Evolutionary conservation across 1,140 invertebrate species (phyloP).

Genomic region (Protaetia brevitarsis): DNA sequence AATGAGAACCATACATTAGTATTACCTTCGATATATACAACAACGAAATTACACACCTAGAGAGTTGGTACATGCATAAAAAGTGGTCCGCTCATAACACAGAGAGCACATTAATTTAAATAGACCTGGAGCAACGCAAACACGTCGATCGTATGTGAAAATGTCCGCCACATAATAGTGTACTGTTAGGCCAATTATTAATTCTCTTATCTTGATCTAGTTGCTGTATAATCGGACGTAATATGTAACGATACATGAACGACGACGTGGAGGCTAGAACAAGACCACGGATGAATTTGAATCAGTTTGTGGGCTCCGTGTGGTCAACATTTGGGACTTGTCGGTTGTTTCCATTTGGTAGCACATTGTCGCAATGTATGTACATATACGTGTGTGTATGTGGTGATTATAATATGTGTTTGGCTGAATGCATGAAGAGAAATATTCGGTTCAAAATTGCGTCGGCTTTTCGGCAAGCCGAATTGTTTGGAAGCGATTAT

Average conservation of each 20-base stretch:
- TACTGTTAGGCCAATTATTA: conserved; percentile 16
- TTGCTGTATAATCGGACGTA: conserved; percentile 11
- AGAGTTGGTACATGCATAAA: not conserved
- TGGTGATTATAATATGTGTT: too few species aligned
- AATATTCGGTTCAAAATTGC: conserved; percentile 1
- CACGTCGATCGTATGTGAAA: conserved; percentile 13
- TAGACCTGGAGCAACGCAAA: conserved; percentile 13
- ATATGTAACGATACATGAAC: conserved; percentile 13
- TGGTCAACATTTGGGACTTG: not conserved
- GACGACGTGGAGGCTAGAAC: not conserved
- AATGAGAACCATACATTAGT: conserved; percentile 13
- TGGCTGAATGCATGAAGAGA: not conserved
- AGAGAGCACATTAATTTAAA: conserved; percentile 16
- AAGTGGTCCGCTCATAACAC: conserved; percentile 10
- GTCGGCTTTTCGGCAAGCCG: not conserved
- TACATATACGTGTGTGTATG: too few species aligned
- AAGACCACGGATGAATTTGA: not conserved
- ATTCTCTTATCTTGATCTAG: conserved; percentile 13
- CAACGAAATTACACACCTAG: conserved; percentile 15
- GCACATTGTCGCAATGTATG: conserved; percentile 2
- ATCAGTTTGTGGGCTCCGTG: not conserved
- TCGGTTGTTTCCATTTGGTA: not conserved
- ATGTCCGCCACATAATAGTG: conserved; percentile 7
- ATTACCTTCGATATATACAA: conserved; percentile 10
- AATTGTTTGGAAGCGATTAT: conserved; percentile 11